These are phyloP conservation scores for Anser cygnoides DNA, from an alignment of 2,113 vertebrate genomes.

Conservation along the genomic window DNA sequence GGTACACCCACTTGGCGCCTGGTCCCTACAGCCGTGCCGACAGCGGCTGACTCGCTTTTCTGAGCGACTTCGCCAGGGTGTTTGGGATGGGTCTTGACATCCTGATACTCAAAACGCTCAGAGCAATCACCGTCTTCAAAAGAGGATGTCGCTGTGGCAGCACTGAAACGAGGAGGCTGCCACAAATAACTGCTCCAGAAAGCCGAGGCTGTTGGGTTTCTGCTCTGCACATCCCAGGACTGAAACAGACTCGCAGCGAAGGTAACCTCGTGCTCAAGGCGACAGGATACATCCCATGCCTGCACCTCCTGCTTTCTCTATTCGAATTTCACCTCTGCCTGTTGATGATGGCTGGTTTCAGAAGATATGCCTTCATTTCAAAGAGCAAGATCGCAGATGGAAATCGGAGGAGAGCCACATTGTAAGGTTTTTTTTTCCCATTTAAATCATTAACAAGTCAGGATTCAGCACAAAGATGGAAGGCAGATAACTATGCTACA, in stretches of 20 bases:
- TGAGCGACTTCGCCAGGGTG: not conserved
- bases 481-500: not conserved
- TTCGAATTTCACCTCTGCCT: not conserved
- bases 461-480: not conserved
- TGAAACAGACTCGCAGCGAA: not conserved
- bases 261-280: not conserved
- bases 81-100: not conserved
- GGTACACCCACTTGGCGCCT: not conserved
- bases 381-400: not conserved
- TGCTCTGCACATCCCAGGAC: not conserved
- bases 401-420: not conserved
- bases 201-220: not conserved
- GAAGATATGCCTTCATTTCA: not conserved
- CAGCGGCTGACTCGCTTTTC: not conserved
- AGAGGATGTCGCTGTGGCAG: not conserved
- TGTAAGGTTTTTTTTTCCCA: not conserved
- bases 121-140: not conserved
- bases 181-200: not conserved
- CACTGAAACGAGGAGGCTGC: not conserved
- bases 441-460: not conserved
- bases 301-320: not conserved
- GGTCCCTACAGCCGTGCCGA: not conserved
- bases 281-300: fast-evolving
- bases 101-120: not conserved
- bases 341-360: not conserved